phyloP scores from a whole-genome alignment of 2,888 invertebrate genomes.

The Cheilosia variabilis region DNA sequence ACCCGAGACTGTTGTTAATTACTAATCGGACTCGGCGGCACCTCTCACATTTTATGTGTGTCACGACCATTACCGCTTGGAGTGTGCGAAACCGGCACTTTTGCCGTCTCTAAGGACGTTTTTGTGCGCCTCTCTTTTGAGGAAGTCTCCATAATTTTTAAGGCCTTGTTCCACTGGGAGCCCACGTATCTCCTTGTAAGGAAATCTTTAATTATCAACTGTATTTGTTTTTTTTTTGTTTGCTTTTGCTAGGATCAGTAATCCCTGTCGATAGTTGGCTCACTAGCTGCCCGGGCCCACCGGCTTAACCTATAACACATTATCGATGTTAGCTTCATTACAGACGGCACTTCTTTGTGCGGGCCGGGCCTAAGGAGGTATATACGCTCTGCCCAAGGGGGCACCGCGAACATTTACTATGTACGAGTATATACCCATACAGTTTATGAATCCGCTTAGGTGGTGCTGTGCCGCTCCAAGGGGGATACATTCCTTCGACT shows the following conservation, averaged over 20 bases:
- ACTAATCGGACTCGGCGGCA: neutral
- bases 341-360: slow-evolving; percentile 38
- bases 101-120: slow-evolving; percentile 10
- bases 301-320: slow-evolving; percentile 50
- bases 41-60: neutral
- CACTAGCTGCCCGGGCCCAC: slow-evolving; percentile 13
- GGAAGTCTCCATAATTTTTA: slow-evolving; percentile 20
- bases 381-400: slow-evolving; percentile 28
- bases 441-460: slow-evolving; percentile 52
- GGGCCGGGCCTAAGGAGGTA: slow-evolving; percentile 33
- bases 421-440: slow-evolving; percentile 9
- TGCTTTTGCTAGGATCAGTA: neutral
- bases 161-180: slow-evolving; percentile 25
- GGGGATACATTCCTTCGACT: slow-evolving; percentile 62
- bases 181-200: slow-evolving; percentile 30
- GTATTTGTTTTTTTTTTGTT: slow-evolving; percentile 13
- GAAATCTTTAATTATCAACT: slow-evolving; percentile 59
- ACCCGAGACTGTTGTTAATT: too few relatives aligned
- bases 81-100: neutral
- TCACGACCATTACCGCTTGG: neutral
- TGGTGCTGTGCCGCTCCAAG: slow-evolving; percentile 41
- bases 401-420: slow-evolving; percentile 1
- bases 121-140: neutral
- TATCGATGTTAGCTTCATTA: slow-evolving; percentile 61
- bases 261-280: slow-evolving; percentile 37